A percentile compares a stretch with the other conserved stretches of the same genome.
phyloP scores from a whole-genome alignment of 2,113 vertebrate genomes.

The Psittacula cyanocephala region DNA sequence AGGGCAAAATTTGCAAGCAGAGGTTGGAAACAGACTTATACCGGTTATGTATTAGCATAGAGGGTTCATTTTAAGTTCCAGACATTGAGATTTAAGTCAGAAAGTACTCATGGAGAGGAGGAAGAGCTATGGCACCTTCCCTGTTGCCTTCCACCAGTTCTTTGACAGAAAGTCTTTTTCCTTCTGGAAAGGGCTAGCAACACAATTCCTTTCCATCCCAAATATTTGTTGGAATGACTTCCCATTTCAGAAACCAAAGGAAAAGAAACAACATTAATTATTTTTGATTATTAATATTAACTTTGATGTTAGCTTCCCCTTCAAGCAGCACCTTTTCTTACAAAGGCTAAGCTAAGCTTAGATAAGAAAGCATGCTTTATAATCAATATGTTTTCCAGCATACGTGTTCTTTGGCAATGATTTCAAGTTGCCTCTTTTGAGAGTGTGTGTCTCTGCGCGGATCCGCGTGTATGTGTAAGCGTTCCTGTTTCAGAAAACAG shows the following conservation, averaged over 20 bases:
- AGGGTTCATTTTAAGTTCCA: neutral
- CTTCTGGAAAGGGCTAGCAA: neutral
- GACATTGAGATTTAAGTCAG: neutral
- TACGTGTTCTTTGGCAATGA: conserved; percentile 45
- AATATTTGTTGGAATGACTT: neutral
- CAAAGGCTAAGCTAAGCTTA: neutral
- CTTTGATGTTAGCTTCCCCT: neutral
- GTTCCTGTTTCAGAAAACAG: conserved; percentile 32
- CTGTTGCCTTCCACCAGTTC: neutral
- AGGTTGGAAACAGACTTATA: neutral
- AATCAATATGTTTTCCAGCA: conserved; percentile 56
- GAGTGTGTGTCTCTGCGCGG: neutral
- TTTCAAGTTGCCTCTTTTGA: neutral
- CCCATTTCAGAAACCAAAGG: neutral
- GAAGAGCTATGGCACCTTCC: neutral
- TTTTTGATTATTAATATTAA: neutral
- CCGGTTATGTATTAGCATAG: neutral
- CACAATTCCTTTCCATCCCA: neutral
- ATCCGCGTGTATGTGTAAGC: neutral
- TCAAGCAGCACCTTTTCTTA: neutral
- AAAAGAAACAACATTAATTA: neutral
- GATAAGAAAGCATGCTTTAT: conserved; percentile 44
- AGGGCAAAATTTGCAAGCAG: neutral
- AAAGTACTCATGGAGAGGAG: neutral
- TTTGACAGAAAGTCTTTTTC: neutral